Percentiles rank a stretch among this genome's conserved stretches.
phyloP scores from a whole-genome alignment of 2,888 invertebrate genomes.

The Drepana falcataria region DNA sequence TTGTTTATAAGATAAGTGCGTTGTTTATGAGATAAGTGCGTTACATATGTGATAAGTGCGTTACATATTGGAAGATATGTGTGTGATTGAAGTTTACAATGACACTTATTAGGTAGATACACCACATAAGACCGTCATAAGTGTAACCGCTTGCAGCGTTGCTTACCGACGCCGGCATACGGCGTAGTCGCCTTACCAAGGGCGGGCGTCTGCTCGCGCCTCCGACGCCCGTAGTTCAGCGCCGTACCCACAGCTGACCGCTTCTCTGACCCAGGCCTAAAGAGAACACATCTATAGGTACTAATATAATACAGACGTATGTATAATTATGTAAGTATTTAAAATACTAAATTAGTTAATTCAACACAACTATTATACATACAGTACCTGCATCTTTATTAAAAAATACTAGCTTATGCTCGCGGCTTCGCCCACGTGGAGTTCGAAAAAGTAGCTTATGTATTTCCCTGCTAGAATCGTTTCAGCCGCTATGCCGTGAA shows the following conservation, averaged over 20 bases:
- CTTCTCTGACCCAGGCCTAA: slow-evolving; percentile 46
- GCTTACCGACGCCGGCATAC: slow-evolving; percentile 74
- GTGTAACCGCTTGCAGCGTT: slow-evolving; percentile 23
- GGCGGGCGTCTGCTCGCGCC: slow-evolving; percentile 64
- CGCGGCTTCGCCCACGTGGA: too few species aligned
- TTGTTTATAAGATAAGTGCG: too few species aligned
- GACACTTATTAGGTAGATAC: too few species aligned
- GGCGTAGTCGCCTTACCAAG: slow-evolving; percentile 73
- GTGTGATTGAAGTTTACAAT: neutral
- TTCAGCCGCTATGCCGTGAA: too few species aligned
- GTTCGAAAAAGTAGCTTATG: too few species aligned
- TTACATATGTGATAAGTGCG: too few species aligned
- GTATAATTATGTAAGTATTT: too few species aligned
- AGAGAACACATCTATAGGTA: slow-evolving; percentile 2
- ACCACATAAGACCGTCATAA: slow-evolving; percentile 12
- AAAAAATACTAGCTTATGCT: too few species aligned
- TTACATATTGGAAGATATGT: neutral
- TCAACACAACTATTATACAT: too few species aligned
- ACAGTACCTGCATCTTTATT: too few species aligned
- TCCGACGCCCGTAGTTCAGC: slow-evolving; percentile 57
- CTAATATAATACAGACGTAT: neutral
- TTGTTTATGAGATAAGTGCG: neutral
- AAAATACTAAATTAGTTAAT: too few species aligned
- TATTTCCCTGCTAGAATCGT: too few species aligned
- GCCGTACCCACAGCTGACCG: slow-evolving; percentile 68